Evolutionary conservation across 2,888 invertebrate genomes (phyloP).

Genomic region (Itoplectis maculator): DNA sequence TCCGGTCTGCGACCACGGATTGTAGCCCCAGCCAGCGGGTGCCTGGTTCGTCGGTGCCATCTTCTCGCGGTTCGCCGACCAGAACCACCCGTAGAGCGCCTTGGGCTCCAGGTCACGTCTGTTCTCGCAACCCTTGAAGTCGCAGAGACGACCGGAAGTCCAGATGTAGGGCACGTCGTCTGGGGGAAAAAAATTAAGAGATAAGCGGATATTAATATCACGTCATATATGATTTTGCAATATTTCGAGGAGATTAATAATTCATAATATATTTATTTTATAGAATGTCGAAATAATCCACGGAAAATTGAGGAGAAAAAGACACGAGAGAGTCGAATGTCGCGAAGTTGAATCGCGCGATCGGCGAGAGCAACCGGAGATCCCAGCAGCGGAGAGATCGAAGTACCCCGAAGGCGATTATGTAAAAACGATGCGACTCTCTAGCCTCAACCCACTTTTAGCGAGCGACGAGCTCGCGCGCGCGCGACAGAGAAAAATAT

Average conservation of each 20-base stretch:
- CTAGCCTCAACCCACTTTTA: slow-evolving; percentile 80
- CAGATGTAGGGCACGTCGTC: slow-evolving; percentile 96
- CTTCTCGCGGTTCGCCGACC: slow-evolving; percentile 96
- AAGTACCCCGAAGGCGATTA: slow-evolving; percentile 44
- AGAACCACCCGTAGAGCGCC: slow-evolving; percentile 95
- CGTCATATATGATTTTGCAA: neutral
- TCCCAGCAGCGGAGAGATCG: slow-evolving; percentile 49
- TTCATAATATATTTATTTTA: neutral
- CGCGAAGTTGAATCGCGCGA: neutral
- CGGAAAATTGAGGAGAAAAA: no score
- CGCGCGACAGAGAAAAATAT: no score
- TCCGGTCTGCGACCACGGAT: slow-evolving; percentile 96
- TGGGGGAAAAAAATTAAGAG: slow-evolving; percentile 78
- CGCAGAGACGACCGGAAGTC: slow-evolving; percentile 96
- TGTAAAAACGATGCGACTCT: slow-evolving; percentile 66
- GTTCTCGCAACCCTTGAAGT: slow-evolving; percentile 96
- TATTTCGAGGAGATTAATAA: neutral
- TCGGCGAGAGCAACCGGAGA: neutral
- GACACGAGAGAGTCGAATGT: no score
- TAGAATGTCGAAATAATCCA: no score
- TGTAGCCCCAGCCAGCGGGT: slow-evolving; percentile 91
- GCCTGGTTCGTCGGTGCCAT: slow-evolving; percentile 92
- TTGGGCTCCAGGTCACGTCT: slow-evolving; percentile 95
- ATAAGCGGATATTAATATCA: no score
- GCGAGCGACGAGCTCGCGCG: slow-evolving; percentile 43